Percentiles rank a stretch among this genome's conserved stretches.
These are phyloP conservation scores for Synergus laeviventris DNA, from an alignment of 2,888 invertebrate species.

Conservation along the genomic window DNA sequence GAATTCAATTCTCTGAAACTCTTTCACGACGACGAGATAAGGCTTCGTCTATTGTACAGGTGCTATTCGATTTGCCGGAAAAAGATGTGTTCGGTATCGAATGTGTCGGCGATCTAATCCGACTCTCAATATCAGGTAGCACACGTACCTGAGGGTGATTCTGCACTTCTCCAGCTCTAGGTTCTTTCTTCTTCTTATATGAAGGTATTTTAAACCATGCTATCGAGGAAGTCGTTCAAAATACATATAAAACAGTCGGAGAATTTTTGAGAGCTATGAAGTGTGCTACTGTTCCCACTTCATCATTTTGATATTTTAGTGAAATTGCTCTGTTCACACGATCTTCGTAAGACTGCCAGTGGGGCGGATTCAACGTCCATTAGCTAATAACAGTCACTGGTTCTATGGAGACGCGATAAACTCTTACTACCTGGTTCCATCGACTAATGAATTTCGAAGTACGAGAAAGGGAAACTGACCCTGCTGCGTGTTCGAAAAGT, in stretches of 20 bases:
- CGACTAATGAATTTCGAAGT: constrained; percentile 66
- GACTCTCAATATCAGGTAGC: constrained; percentile 29
- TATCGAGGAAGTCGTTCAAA: neutral
- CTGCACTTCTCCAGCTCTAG: neutral
- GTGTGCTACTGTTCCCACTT: neutral
- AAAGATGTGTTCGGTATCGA: constrained; percentile 36
- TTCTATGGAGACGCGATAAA: constrained; percentile 51
- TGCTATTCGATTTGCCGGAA: constrained; percentile 41
- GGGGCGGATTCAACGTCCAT: constrained; percentile 65
- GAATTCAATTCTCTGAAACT: constrained; percentile 23
- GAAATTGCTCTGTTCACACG: too few species aligned
- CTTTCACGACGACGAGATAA: constrained; percentile 45
- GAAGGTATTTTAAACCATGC: neutral
- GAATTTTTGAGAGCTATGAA: neutral
- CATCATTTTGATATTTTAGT: too few species aligned
- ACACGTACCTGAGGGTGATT: constrained; percentile 21
- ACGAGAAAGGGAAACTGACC: constrained; percentile 45
- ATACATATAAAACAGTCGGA: too few species aligned
- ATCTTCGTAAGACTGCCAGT: neutral
- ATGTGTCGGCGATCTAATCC: constrained; percentile 35
- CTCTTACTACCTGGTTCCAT: constrained; percentile 57
- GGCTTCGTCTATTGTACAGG: constrained; percentile 56
- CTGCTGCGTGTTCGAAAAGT: constrained; percentile 50
- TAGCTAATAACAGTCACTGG: constrained; percentile 66
- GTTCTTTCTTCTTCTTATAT: neutral